phyloP scores from a whole-genome alignment of 2,113 vertebrate genomes.

The Cyprinus carpio region DNA sequence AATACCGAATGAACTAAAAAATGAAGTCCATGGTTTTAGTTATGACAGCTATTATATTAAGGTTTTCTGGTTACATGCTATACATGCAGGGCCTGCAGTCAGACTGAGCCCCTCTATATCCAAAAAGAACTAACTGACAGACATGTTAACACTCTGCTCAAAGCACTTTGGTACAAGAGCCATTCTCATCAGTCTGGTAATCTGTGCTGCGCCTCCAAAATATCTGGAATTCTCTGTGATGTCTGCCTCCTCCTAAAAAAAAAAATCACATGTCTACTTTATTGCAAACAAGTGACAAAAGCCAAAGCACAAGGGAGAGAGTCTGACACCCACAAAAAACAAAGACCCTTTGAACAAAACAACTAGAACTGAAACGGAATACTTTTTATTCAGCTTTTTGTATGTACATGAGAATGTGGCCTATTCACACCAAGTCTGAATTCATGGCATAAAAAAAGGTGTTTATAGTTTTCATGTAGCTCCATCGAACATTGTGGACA shows the following conservation, averaged over 20 bases:
- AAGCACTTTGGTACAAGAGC: conserved; percentile 19
- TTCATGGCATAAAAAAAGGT: not conserved
- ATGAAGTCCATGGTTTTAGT: not conserved
- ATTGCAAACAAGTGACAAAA: conserved; percentile 42
- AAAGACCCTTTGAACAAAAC: conserved; percentile 33
- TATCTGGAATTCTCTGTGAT: conserved; percentile 26
- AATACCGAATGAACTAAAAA: not conserved
- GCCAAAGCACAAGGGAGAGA: not conserved
- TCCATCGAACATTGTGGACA: not conserved
- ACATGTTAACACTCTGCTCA: conserved; percentile 2
- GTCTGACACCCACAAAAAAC: conserved; percentile 31
- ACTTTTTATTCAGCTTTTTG: not conserved
- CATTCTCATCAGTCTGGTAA: conserved; percentile 28
- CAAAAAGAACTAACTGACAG: conserved; percentile 19
- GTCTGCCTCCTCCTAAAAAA: conserved; percentile 20
- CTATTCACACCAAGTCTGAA: not conserved
- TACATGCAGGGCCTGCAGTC: conserved; percentile 6
- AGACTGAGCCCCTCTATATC: not conserved
- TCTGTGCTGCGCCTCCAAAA: not conserved
- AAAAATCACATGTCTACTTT: not conserved
- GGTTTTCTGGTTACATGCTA: not conserved
- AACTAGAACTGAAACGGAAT: conserved; percentile 20
- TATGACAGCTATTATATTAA: not conserved
- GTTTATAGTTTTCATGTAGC: not conserved
- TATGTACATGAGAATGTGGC: not conserved